phyloP scores from a whole-genome alignment of 2,888 invertebrate species.

The Clivina fossor region DNA sequence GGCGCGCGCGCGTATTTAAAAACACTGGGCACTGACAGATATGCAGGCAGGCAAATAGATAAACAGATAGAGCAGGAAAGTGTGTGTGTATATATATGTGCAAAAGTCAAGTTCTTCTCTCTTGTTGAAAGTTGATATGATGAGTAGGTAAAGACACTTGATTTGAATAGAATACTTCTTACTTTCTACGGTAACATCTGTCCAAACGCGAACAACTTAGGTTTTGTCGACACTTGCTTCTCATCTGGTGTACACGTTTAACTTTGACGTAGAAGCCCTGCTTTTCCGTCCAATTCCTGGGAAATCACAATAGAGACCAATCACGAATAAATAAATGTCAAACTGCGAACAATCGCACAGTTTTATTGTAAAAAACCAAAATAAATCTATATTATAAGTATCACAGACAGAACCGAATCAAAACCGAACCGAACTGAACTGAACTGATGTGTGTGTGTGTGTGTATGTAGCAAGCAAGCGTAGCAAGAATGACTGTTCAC shows the following conservation, averaged over 20 bases:
- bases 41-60: neutral
- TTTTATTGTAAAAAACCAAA: neutral
- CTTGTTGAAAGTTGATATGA: neutral
- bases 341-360: neutral
- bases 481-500: too few species aligned
- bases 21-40: constrained; percentile 16
- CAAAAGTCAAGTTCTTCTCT: neutral
- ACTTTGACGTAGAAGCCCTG: neutral
- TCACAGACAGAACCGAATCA: constrained; percentile 6
- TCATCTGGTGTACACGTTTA: constrained; percentile 2
- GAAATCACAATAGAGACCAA: neutral
- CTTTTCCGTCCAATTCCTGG: neutral
- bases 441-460: neutral
- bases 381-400: constrained; percentile 3
- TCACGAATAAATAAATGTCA: neutral
- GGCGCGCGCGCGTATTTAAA: neutral
- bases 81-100: neutral
- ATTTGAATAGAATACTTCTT: constrained; percentile 16
- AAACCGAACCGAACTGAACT: neutral
- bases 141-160: too few species aligned
- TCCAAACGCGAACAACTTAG: neutral
- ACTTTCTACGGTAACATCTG: constrained; percentile 22
- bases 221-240: constrained; percentile 2
- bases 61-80: neutral
- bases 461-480: neutral